phyloP scores from a whole-genome alignment of 23 tunicate species.

The Styela clava region DNA sequence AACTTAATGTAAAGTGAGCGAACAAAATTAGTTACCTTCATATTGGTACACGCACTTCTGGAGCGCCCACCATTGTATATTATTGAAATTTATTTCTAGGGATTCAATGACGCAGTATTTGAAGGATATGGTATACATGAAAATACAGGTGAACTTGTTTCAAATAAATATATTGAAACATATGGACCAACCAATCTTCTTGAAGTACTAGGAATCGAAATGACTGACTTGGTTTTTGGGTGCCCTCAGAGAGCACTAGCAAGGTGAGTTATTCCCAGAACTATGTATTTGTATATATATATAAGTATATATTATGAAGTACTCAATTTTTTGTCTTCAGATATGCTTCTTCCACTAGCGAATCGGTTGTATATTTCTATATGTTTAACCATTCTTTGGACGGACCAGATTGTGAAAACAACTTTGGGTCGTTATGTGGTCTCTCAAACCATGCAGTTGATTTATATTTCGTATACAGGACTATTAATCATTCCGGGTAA shows the following conservation, averaged over 20 bases:
- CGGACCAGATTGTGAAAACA: conserved; percentile 8
- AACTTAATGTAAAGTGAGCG: too few species aligned
- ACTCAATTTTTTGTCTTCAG: too few species aligned
- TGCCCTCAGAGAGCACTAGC: conserved; percentile 31
- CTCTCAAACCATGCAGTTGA: conserved; percentile 1
- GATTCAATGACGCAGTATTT: neutral
- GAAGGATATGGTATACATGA: neutral
- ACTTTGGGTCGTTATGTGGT: conserved; percentile 5
- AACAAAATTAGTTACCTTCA: too few species aligned
- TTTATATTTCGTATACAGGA: neutral
- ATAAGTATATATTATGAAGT: too few species aligned
- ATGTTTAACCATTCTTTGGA: neutral
- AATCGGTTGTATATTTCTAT: neutral
- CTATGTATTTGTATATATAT: too few species aligned
- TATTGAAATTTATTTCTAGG: neutral
- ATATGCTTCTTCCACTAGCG: neutral
- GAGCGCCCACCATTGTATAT: too few species aligned
- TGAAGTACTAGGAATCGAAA: neutral
- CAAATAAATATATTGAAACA: conserved; percentile 4
- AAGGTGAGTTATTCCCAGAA: neutral
- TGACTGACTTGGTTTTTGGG: neutral
- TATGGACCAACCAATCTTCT: neutral
- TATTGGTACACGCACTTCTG: too few species aligned
- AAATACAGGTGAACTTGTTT: neutral
- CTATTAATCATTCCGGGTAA: conserved; percentile 10